phyloP scores from a whole-genome alignment of 2,113 vertebrate species.

The Microcebus griseorufus region DNA sequence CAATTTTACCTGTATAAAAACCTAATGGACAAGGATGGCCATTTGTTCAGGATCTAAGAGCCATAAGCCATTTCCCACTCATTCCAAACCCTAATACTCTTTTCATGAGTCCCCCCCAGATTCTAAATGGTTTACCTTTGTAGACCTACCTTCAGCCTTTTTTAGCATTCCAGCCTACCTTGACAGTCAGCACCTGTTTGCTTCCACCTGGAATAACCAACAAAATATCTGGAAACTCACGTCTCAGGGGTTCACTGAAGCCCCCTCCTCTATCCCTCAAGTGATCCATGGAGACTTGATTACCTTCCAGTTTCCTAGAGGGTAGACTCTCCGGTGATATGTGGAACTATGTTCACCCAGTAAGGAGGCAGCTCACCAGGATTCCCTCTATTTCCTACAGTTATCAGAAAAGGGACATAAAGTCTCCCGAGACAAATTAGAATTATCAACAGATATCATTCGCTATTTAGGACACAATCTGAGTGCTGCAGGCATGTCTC shows the following conservation, averaged over 20 bases:
- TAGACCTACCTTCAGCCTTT: background rate
- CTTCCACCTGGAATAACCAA: background rate
- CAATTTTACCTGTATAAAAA: background rate
- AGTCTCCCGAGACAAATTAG: background rate
- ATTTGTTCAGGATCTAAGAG: background rate
- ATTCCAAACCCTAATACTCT: background rate
- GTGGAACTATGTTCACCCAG: background rate
- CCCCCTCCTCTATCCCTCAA: background rate
- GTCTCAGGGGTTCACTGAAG: background rate
- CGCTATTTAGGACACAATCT: background rate
- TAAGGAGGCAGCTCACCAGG: no score
- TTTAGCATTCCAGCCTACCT: background rate
- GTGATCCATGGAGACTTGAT: background rate
- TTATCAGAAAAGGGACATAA: background rate
- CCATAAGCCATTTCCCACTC: background rate
- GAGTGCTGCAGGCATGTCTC: background rate
- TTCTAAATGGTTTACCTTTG: background rate
- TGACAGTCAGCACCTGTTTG: background rate
- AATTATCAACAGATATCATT: background rate
- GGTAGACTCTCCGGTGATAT: background rate
- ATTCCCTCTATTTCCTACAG: background rate
- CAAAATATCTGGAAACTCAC: background rate
- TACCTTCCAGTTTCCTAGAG: background rate
- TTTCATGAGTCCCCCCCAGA: background rate
- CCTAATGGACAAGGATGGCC: background rate